These are phyloP conservation scores for Mesocricetus auratus DNA, from an alignment of 2,113 vertebrate species.

Conservation along the genomic window DNA sequence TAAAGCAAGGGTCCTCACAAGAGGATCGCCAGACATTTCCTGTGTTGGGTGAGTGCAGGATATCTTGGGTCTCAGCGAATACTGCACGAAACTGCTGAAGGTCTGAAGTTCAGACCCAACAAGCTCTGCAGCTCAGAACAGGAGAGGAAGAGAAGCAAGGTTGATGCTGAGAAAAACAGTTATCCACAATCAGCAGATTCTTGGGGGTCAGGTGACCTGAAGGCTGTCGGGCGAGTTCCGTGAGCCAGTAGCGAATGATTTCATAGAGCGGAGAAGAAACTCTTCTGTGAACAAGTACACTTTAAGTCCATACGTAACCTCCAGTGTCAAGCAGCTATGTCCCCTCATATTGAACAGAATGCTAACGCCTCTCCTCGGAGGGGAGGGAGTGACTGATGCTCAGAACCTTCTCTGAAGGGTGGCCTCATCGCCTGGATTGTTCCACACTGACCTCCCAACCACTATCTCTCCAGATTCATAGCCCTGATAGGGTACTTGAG, in stretches of 20 bases:
- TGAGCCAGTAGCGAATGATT: not conserved
- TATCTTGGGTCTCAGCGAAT: not conserved
- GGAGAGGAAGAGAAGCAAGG: not conserved
- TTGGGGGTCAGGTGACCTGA: not conserved
- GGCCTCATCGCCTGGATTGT: too few species aligned
- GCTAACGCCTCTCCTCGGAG: not conserved
- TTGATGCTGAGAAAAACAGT: not conserved
- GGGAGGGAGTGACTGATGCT: too few species aligned
- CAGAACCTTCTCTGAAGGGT: not conserved
- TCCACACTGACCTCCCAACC: not conserved
- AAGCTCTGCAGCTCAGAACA: not conserved
- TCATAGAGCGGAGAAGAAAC: not conserved
- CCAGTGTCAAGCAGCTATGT: not conserved
- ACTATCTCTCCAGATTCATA: not conserved
- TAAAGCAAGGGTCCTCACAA: not conserved
- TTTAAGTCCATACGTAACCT: not conserved
- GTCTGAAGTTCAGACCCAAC: not conserved
- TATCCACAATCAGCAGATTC: not conserved
- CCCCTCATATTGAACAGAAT: fast-evolving
- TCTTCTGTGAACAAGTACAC: not conserved
- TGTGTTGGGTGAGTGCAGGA: not conserved
- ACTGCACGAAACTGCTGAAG: not conserved
- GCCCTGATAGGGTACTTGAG: not conserved
- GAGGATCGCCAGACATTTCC: not conserved
- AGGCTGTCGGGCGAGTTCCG: not conserved